Percentiles rank a stretch among this genome's conserved stretches.
These are phyloP conservation scores for Porites lutea DNA, from an alignment of 64 coral and sea anemone species.

Conservation along the genomic window DNA sequence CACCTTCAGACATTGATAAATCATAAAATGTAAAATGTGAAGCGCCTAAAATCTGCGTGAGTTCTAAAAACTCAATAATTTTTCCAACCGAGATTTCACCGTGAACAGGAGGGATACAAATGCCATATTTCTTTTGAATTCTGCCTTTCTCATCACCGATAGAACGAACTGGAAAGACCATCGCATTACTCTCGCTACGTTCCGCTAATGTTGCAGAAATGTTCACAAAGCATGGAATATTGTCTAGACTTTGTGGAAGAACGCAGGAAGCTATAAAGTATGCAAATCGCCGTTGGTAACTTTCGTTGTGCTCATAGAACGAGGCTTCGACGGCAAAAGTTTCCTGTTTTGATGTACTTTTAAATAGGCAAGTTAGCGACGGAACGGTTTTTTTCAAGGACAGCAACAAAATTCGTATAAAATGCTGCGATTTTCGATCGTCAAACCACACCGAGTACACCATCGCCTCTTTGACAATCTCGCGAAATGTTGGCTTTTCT, in stretches of 20 bases:
- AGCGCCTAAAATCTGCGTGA: conserved; percentile 52
- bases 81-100: conserved; percentile 1
- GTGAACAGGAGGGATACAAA: conserved; percentile 53
- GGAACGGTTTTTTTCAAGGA: background rate
- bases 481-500: conserved; percentile 38
- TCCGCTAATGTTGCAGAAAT: background rate
- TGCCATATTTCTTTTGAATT: conserved; percentile 8
- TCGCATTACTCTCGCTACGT: background rate
- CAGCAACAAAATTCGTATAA: conserved; percentile 23
- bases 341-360: conserved; percentile 10
- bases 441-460: conserved; percentile 63
- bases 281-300: conserved; percentile 18
- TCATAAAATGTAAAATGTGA: conserved; percentile 68
- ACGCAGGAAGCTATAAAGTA: conserved; percentile 43
- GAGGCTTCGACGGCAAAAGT: background rate
- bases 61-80: conserved; percentile 61
- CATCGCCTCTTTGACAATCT: conserved; percentile 31
- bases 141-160: background rate
- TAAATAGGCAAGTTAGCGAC: background rate
- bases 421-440: background rate
- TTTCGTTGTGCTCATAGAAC: conserved; percentile 57
- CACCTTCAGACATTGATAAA: background rate
- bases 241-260: conserved; percentile 10
- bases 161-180: conserved; percentile 5
- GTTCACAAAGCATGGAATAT: conserved; percentile 19